phyloP scores from a whole-genome alignment of 2,888 invertebrate genomes.

The Limnephilus lunatus region DNA sequence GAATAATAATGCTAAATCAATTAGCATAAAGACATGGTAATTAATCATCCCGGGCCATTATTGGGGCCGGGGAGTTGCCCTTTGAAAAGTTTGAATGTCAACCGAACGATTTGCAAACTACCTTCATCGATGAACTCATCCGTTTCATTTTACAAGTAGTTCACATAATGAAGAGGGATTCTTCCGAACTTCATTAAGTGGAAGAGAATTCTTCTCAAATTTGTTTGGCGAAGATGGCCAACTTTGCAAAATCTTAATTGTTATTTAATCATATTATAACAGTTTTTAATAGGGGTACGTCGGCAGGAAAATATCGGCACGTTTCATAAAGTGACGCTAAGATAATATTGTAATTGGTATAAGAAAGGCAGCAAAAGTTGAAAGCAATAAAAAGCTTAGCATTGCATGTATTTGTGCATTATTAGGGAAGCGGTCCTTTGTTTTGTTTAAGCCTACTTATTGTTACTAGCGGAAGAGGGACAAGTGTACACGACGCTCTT shows the following conservation, averaged over 20 bases:
- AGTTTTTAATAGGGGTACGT: too few relatives aligned
- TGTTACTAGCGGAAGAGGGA: too few relatives aligned
- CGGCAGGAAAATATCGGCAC: too few relatives aligned
- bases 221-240: background rate
- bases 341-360: too few relatives aligned
- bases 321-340: too few relatives aligned
- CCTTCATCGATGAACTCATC: background rate
- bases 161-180: background rate
- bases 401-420: too few relatives aligned
- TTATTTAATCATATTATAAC: too few relatives aligned
- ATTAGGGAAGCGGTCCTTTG: too few relatives aligned
- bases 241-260: background rate
- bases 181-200: background rate
- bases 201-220: background rate
- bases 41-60: background rate
- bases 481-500: too few relatives aligned
- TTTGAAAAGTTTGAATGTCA: background rate
- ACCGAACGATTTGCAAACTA: background rate
- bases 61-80: background rate
- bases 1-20: background rate
- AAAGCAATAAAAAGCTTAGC: too few relatives aligned
- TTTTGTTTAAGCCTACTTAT: too few relatives aligned
- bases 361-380: too few relatives aligned
- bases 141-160: background rate
- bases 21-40: background rate